A percentile compares a stretch with the other conserved stretches of the same genome.
Evolutionary conservation across 2,113 vertebrate genomes (phyloP).

Genomic region (Dolichotis patagonum): DNA sequence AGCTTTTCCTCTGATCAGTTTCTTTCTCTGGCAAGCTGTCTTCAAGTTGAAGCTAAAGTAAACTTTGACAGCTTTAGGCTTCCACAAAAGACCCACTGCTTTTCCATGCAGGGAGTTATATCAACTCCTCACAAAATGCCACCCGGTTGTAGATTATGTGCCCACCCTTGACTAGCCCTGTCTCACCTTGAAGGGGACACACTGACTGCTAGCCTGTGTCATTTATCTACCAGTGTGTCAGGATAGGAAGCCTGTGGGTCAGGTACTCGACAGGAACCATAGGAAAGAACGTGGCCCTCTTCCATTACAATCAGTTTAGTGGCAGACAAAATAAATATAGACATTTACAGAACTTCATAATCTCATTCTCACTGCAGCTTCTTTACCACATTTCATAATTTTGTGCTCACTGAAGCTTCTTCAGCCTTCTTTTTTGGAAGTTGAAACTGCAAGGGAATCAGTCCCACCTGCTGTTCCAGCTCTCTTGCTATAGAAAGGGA

Average conservation of each 20-base stretch:
- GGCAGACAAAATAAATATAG: neutral
- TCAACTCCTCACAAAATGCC: neutral
- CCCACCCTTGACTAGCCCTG: neutral
- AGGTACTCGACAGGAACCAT: neutral
- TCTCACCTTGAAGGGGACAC: neutral
- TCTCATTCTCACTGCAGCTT: neutral
- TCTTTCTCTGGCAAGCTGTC: neutral
- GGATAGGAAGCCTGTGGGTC: neutral
- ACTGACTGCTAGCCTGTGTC: neutral
- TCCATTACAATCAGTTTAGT: neutral
- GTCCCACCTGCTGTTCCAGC: neutral
- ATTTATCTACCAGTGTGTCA: neutral
- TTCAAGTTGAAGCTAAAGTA: neutral
- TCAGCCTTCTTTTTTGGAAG: neutral
- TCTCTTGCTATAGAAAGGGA: neutral
- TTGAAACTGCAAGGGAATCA: neutral
- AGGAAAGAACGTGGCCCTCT: neutral
- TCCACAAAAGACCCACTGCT: neutral
- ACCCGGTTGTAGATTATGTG: neutral
- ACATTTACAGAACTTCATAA: neutral
- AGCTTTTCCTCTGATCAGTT: neutral
- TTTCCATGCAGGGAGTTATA: neutral
- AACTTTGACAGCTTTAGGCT: neutral
- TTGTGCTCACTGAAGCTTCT: neutral
- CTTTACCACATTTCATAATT: neutral